Evolutionary conservation across 2,888 invertebrate genomes (phyloP), one percentile per base, ranked within the genome.

Genomic region (Catocala sponsa): DNA sequence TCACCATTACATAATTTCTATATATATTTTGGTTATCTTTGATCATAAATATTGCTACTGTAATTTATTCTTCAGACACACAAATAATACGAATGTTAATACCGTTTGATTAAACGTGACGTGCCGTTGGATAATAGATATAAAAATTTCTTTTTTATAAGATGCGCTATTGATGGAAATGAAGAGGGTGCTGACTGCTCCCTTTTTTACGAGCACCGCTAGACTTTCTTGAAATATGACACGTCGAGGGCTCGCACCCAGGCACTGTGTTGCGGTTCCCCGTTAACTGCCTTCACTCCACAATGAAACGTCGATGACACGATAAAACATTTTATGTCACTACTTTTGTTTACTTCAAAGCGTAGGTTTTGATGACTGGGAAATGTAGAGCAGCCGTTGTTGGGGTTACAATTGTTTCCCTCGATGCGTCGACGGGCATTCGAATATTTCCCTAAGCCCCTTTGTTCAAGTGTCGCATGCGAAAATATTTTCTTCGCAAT

Each of bases 251-350:
- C 59, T 54, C 58, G 58, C 56, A 12, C 47, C 81, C 76, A 83
- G 77, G 74, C 78, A 67, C 60, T 63, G 70, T 71, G 80, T 82
- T 84, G 85, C 78, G 84, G 81, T 74, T 68, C 65, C 63, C 75
- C 71, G 74, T 75, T 79, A 76, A 76, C 78, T 64, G 68, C 65
- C 72, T 76, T 79, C 78, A 74, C 79, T 65, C 61, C 55, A 69
- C 71, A 76, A 79, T 78, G 67, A 73, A 76, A 81, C 79, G 82
- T 73, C 76, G 80, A 65, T 74, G 56, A 75, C 81, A 82, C 83
- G 84, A 90, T 89, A 91, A 91, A 91, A 91, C 88, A 87, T 91
- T 91, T 91, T 87, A 89, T 85, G 83, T 83, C 84, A 85, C 85
- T 83, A 84, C 86, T 89, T 86, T 88, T 91, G 88, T 91, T 91